These are phyloP conservation scores for Synergus laeviventris DNA, from an alignment of 2,888 invertebrate species.

Conservation along the genomic window DNA sequence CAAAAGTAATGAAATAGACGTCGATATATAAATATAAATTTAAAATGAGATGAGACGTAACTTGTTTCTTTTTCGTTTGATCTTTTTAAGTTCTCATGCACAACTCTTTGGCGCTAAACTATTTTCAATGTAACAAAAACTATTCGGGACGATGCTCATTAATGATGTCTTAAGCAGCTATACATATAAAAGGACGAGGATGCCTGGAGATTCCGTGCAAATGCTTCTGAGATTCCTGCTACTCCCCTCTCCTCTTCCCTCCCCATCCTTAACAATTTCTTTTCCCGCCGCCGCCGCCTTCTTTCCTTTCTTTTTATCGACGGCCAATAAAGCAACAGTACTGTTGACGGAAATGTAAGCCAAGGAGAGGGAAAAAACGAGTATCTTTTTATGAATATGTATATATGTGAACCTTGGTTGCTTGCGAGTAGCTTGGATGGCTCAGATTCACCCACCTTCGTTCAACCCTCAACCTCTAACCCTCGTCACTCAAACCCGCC, in stretches of 20 bases:
- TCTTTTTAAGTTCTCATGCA: not conserved
- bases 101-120: not conserved
- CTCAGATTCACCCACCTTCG: not conserved
- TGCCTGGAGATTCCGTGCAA: too few relatives aligned
- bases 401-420: conserved; percentile 61
- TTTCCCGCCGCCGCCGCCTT: not conserved
- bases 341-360: conserved; percentile 48
- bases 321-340: conserved; percentile 51
- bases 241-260: too few relatives aligned
- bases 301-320: conserved; percentile 47
- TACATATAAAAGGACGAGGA: too few relatives aligned
- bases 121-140: not conserved
- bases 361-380: conserved; percentile 45
- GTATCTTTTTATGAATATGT: conserved; percentile 69
- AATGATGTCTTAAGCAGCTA: too few relatives aligned
- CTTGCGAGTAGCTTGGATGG: conserved; percentile 48
- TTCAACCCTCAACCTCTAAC: not conserved
- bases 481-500: not conserved
- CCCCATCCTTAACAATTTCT: not conserved
- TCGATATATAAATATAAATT: too few relatives aligned
- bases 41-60: conserved; percentile 13
- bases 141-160: not conserved
- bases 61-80: not conserved
- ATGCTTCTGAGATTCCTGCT: too few relatives aligned
- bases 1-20: too few relatives aligned